Base-by-base conservation (phyloP, 2,797 vertebrate species). In the Myotis daubentonii region DNA sequence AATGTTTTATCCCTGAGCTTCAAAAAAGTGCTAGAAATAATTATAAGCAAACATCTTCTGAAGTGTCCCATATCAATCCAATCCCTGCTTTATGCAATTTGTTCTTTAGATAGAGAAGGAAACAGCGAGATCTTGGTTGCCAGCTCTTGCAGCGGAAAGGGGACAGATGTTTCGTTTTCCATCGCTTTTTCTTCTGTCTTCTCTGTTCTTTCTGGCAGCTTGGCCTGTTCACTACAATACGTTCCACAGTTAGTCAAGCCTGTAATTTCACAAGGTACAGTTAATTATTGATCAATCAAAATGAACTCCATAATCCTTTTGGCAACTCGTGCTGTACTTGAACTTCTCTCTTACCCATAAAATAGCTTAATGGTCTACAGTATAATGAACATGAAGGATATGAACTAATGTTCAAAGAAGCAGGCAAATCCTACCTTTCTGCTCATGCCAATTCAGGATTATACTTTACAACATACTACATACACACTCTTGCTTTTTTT, bases 1-100 rank as follows among this genome's bases (percentile, higher is more conserved):
- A 98, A 98, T 98, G 97, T 98, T 98, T 98, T 98, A 98, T 98
- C 98, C 97, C 89, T 93, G 85, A 98, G 96, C 98, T 98, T 98
- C 98, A 98, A 98, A 98, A 98, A 97, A 97, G 98, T 98, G 97
- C 98, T 98, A 98, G 98, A 98, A 98, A 98, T 98, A 98, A 98
- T 98, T 98, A 98, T 98, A 98, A 98, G 98, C 97, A 98, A 98
- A 98, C 97, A 98, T 98, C 98, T 98, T 98, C 97, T 98, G 97
- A 97, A 96, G 95, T 89, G 96, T 98, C 97, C 96, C 33, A 0
- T 98, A 98, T 98, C 98, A 98, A 97, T 97, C 88, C 97, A 96
- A 95, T 95, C 94, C 97, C 2, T 44, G 97, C 95, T 98, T 97
- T 97, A 94, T 2, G 36, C 83, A 97, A 94, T 98, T 98, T 97